A percentile compares a stretch with the other conserved stretches of the same genome.
Conservation (phyloP, 2,888 invertebrate genomes). For the Oithona nana region DNA sequence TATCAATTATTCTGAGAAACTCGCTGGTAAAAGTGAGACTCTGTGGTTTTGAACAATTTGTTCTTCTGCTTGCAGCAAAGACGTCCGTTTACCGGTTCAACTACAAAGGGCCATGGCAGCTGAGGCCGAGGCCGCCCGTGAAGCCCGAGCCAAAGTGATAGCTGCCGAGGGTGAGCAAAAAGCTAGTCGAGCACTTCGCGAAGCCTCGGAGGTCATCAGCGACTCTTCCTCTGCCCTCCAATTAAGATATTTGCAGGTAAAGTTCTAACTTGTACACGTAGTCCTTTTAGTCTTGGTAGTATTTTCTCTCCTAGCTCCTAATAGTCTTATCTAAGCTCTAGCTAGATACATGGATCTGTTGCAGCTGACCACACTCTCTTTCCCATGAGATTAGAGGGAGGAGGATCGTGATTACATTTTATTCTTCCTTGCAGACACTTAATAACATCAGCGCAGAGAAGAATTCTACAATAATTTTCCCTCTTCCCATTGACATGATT, state of each 20-base stretch:
- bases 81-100: slow-evolving; percentile 13
- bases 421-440: slow-evolving; percentile 18
- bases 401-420: background rate
- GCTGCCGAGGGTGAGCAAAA: too few relatives aligned
- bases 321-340: too few relatives aligned
- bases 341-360: too few relatives aligned
- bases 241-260: slow-evolving; percentile 19
- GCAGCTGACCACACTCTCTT: too few relatives aligned
- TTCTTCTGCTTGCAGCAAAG: slow-evolving; percentile 11
- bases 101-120: slow-evolving; percentile 12
- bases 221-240: slow-evolving; percentile 65
- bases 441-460: slow-evolving; percentile 21
- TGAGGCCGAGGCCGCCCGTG: too few relatives aligned
- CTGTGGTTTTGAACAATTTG: too few relatives aligned
- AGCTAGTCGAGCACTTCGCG: slow-evolving; percentile 78
- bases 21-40: too few relatives aligned
- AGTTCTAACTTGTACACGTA: background rate
- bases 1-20: background rate
- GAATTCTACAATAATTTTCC: slow-evolving; percentile 21
- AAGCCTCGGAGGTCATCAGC: slow-evolving; percentile 86
- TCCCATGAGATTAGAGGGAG: too few relatives aligned
- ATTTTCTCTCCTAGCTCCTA: too few relatives aligned
- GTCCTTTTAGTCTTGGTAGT: too few relatives aligned
- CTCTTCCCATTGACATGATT: slow-evolving; percentile 20
- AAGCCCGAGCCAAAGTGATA: too few relatives aligned